Evolutionary conservation across 35 echinoderm and acorn worm genomes (phyloP), one percentile per base, ranked within the genome.

Genomic region (Apostichopus californicus): DNA sequence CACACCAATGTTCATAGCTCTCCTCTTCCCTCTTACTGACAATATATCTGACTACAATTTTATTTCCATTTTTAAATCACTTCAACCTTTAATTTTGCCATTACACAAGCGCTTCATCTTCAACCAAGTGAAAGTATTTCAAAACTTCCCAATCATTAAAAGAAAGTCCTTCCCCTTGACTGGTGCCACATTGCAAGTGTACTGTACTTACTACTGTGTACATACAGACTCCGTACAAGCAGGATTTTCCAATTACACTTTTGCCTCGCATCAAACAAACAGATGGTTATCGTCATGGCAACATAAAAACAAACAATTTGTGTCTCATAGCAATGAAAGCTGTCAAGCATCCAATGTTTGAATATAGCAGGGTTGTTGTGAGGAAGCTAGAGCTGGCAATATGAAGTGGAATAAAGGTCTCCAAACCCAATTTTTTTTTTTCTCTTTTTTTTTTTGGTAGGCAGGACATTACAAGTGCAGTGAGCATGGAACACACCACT

Each of bases 161-260:
- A 46, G 34, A 46, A 46, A 46, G 34, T 46, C 34, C 34, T 46
- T 46, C 34, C 34, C 34, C 34, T 46, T 46, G 34, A 46, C 34
- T 46, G 34, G 34, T 46, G 34, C 34, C 34, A 46, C 34, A 46
- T 46, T 46, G 34, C 34, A 46, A 46, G 34, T 46, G 34, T 46
- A 46, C 70, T 17, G n/a, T 21, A 18, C 70, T 15, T 28, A 73
- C 70, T 15, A 21, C 70, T 73, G 15, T 9, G 63, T 18, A 15
- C 70, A 2, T 18, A 15, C 70, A 15, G 5, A 10, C n/a, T 15
- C n/a, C 15, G 70, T 73, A 21, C 12, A 17, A 10, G 70, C 81
- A 84, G 81, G 81, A 56, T 84, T 84, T 84, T 84, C 81, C 81
- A 84, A 84, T 84, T 84, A 84, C 54, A 84, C 54, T 58, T 84